A percentile compares a stretch with the other conserved stretches of the same genome.
Evolutionary conservation across 2,113 vertebrate species (phyloP).

Genomic region (Conger conger): DNA sequence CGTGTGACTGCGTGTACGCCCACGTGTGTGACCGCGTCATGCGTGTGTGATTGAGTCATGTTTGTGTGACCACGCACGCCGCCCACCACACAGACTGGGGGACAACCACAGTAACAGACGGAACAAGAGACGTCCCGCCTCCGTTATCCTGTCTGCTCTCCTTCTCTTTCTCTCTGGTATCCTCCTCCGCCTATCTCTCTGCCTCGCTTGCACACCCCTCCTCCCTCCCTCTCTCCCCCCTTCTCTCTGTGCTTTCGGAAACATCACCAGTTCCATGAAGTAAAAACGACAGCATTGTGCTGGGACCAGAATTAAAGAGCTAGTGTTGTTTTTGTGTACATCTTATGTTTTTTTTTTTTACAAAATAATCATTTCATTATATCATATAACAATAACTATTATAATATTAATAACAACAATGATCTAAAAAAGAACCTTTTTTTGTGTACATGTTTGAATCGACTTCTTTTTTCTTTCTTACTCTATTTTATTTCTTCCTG

Average conservation of each 20-base stretch:
- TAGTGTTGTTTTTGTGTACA: slow-evolving; percentile 37
- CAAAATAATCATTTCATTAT: slow-evolving; percentile 72
- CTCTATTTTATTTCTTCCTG: slow-evolving; percentile 41
- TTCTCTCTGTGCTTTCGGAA: slow-evolving; percentile 10
- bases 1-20: no score
- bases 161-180: not conserved
- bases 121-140: not conserved
- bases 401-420: slow-evolving; percentile 74
- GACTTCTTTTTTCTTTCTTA: slow-evolving; percentile 48
- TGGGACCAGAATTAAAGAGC: slow-evolving; percentile 61
- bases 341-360: slow-evolving; percentile 51
- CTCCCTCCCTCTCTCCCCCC: not conserved
- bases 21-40: slow-evolving; percentile 68
- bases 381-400: slow-evolving; percentile 71
- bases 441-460: slow-evolving; percentile 46
- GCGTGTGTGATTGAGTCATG: no score
- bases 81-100: not conserved
- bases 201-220: slow-evolving; percentile 41
- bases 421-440: slow-evolving; percentile 58
- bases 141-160: slow-evolving; percentile 15
- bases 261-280: slow-evolving; percentile 51
- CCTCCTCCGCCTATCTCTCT: slow-evolving; percentile 35
- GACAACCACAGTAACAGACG: not conserved
- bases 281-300: slow-evolving; percentile 54
- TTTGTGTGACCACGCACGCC: slow-evolving; percentile 51